Evolutionary conservation across 2,797 vertebrate genomes (phyloP).

Genomic region (Lagorchestes hirsutus): DNA sequence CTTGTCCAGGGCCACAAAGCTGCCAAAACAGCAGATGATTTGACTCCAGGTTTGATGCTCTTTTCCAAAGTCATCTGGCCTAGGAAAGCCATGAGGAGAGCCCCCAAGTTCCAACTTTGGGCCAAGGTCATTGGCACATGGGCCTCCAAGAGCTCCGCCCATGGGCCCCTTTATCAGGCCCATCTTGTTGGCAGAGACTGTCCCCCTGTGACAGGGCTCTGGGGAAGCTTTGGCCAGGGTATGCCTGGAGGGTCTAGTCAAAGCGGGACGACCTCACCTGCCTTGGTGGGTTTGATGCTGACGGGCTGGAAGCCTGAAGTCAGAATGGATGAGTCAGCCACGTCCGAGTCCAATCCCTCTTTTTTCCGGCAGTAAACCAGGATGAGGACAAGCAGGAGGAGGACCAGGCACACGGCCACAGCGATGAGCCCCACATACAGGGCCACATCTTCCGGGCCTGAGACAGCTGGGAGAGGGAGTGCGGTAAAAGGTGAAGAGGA

Average conservation of each 20-base stretch:
- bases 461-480: constrained; percentile 85
- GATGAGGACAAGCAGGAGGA: constrained; percentile 94
- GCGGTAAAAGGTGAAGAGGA: neutral
- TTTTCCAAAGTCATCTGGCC: constrained; percentile 25
- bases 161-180: neutral
- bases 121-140: neutral
- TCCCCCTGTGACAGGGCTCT: too few species aligned
- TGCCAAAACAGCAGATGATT: fast-evolving
- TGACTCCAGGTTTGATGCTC: neutral
- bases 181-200: neutral
- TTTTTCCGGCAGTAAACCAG: constrained; percentile 97
- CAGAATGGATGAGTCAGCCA: constrained; percentile 98
- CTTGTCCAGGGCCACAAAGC: neutral
- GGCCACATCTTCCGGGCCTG: constrained; percentile 93
- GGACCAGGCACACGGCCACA: constrained; percentile 94
- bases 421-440: constrained; percentile 96
- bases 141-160: neutral
- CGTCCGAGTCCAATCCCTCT: constrained; percentile 95
- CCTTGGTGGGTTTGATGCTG: constrained; percentile 99
- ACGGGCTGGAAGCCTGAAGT: constrained; percentile 99
- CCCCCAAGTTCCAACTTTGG: neutral
- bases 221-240: neutral
- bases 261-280: constrained; percentile 88
- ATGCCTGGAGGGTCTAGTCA: constrained; percentile 70
- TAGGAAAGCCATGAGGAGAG: neutral